A percentile compares a stretch with the other conserved stretches of the same genome.
These are phyloP conservation scores for Kobus ellipsiprymnus DNA, from an alignment of 2,113 vertebrate genomes.

Conservation along the genomic window DNA sequence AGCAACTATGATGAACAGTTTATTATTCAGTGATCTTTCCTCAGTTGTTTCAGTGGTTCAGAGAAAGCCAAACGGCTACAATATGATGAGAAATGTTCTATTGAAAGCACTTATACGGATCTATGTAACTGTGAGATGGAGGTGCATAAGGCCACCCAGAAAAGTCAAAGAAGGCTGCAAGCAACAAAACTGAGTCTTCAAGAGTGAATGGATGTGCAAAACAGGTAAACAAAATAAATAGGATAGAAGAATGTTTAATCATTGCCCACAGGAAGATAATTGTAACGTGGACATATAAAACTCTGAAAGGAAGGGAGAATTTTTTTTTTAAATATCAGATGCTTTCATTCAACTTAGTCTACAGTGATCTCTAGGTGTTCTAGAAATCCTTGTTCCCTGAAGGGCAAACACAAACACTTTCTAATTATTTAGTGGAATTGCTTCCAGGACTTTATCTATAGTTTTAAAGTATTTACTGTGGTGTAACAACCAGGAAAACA, in stretches of 20 bases:
- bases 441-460: not conserved
- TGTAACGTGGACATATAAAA: not conserved
- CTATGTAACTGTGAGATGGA: not conserved
- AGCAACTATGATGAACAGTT: not conserved
- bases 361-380: not conserved
- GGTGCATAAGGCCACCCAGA: not conserved
- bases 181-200: not conserved
- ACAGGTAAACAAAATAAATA: not conserved
- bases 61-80: not conserved
- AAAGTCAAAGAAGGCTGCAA: not conserved
- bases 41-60: not conserved
- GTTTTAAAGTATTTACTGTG: not conserved
- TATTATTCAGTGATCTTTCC: not conserved
- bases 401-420: not conserved
- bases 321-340: not conserved
- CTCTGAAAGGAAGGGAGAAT: not conserved
- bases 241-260: not conserved
- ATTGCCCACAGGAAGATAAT: not conserved
- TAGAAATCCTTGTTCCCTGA: not conserved
- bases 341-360: not conserved
- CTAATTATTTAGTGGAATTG: not conserved
- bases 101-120: not conserved
- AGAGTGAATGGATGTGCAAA: not conserved
- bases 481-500: not conserved
- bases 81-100: not conserved